phyloP scores from a whole-genome alignment of 2,797 vertebrate species.

The Enteromius radiatus region DNA sequence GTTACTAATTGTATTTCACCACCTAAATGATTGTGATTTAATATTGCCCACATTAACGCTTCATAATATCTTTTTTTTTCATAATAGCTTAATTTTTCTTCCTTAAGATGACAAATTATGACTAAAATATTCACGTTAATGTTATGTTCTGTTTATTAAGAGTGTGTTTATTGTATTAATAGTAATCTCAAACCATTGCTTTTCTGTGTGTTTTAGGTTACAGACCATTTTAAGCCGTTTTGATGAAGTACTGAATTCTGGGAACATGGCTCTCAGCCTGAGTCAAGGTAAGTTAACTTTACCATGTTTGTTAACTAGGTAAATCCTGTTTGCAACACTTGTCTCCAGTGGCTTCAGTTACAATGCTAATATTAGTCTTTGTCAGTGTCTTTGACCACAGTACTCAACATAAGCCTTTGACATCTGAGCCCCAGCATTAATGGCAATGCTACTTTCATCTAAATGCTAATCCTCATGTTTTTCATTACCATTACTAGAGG shows the following conservation, averaged over 20 bases:
- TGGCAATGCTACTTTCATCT: slow-evolving; percentile 9
- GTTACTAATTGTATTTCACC: not conserved
- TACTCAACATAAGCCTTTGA: slow-evolving; percentile 12
- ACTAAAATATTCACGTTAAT: not conserved
- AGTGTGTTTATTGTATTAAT: not conserved
- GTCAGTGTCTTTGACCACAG: slow-evolving; percentile 12
- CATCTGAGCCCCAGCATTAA: slow-evolving; percentile 14
- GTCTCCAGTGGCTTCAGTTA: slow-evolving; percentile 4
- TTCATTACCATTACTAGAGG: slow-evolving; percentile 14
- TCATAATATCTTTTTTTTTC: not conserved
- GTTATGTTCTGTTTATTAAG: slow-evolving; percentile 5
- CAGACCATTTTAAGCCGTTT: slow-evolving; percentile 92
- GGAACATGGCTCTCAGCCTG: slow-evolving; percentile 90
- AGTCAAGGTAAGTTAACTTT: slow-evolving; percentile 81
- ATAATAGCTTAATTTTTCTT: not conserved
- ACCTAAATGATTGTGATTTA: not conserved
- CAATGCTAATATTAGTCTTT: slow-evolving; percentile 42
- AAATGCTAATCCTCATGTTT: slow-evolving; percentile 29
- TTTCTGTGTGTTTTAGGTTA: slow-evolving; percentile 80
- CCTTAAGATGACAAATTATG: too few species aligned
- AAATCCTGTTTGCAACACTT: not conserved
- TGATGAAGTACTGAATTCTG: slow-evolving; percentile 94
- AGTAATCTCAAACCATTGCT: slow-evolving; percentile 42
- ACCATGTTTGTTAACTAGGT: not conserved
- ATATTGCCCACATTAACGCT: not conserved